A percentile compares a stretch with the other conserved stretches of the same genome.
These are phyloP conservation scores for Phoenicopterus ruber DNA, from an alignment of 2,113 vertebrate genomes.

Conservation along the genomic window DNA sequence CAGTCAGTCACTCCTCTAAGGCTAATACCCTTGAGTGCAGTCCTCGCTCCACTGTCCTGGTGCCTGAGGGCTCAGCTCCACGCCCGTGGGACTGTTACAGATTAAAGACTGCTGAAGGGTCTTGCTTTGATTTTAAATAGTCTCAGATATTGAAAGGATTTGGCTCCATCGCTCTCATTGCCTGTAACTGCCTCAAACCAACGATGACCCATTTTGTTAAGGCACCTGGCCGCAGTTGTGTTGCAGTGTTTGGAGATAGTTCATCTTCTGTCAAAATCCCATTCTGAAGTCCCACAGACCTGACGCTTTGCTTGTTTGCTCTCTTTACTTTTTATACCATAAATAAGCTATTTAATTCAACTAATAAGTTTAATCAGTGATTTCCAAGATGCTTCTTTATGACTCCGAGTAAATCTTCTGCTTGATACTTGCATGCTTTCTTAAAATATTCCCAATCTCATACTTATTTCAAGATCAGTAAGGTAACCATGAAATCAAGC, in stretches of 20 bases:
- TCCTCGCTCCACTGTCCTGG: not conserved
- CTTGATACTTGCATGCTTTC: not conserved
- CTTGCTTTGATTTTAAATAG: not conserved
- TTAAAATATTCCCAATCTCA: not conserved
- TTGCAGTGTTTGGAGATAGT: not conserved
- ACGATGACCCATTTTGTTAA: not conserved
- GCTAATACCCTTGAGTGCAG: not conserved
- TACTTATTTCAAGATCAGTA: not conserved
- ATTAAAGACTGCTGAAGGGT: not conserved
- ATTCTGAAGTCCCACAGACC: not conserved
- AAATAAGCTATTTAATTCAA: not conserved
- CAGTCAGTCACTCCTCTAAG: not conserved
- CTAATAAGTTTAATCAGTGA: not conserved
- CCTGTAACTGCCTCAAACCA: not conserved
- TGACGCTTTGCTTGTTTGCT: not conserved
- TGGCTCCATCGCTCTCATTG: not conserved
- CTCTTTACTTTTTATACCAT: not conserved
- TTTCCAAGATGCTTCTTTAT: not conserved
- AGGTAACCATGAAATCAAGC: not conserved
- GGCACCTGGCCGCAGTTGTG: not conserved
- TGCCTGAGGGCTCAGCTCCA: not conserved
- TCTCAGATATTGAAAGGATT: not conserved
- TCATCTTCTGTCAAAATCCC: not conserved
- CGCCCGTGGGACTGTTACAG: fast-evolving
- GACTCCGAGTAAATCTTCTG: not conserved